Conservation (phyloP, 1,140 invertebrate species). For the Yoshiicerus persimilis region DNA sequence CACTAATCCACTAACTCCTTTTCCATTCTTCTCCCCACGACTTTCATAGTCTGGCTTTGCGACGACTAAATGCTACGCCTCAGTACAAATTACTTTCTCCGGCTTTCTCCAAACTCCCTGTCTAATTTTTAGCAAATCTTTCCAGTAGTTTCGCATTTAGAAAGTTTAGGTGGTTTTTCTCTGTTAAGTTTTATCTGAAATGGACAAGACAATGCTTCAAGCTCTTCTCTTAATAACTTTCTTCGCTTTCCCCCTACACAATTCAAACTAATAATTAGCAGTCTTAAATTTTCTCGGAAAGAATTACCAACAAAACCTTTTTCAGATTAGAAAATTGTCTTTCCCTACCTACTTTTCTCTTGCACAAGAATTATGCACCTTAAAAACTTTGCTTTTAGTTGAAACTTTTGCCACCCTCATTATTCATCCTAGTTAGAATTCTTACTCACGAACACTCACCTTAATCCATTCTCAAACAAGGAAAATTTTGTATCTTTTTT, state of each 20-base stretch:
- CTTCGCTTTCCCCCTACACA: neutral
- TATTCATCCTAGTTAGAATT: too few relatives aligned
- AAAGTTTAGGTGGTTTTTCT: neutral
- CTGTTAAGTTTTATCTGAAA: neutral
- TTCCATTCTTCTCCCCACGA: neutral
- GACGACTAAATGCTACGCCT: neutral
- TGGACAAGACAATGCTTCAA: neutral
- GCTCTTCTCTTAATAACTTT: neutral
- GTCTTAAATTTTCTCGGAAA: neutral
- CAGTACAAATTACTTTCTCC: neutral
- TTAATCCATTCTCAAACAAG: too few relatives aligned
- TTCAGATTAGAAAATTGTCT: neutral
- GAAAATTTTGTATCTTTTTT: neutral
- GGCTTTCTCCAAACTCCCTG: neutral
- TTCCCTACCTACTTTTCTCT: too few relatives aligned
- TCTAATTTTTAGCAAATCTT: neutral
- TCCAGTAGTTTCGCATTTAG: neutral
- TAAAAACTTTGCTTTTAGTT: neutral
- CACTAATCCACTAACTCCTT: constrained; percentile 3
- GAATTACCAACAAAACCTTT: neutral
- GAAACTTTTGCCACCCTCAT: too few relatives aligned
- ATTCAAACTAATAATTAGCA: neutral
- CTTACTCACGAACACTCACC: too few relatives aligned
- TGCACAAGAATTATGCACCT: too few relatives aligned
- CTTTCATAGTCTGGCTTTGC: neutral